Evolutionary conservation across 2,888 invertebrate genomes (phyloP).

Genomic region (Cataglyphis cursor): DNA sequence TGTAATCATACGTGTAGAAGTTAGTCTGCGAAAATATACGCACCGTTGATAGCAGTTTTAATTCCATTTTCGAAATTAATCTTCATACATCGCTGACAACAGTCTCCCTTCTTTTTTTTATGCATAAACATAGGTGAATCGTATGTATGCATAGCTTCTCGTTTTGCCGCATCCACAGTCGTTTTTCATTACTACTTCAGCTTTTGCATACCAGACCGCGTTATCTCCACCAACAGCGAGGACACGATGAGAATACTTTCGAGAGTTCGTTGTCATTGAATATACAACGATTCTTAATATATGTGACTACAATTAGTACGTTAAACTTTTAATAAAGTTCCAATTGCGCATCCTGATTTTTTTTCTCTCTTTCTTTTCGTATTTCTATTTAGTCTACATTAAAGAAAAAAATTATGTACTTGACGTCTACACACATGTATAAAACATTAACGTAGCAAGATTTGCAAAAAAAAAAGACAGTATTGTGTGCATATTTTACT

Average conservation of each 20-base stretch:
- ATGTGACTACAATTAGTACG: neutral
- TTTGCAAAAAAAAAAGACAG: neutral
- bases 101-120: neutral
- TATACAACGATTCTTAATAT: neutral
- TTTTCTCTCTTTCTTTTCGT: neutral
- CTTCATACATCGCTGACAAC: slow-evolving; percentile 58
- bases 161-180: slow-evolving; percentile 1
- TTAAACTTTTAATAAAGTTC: neutral
- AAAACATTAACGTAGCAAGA: neutral
- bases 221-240: slow-evolving; percentile 6
- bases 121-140: neutral
- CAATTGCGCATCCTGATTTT: too few species aligned
- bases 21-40: slow-evolving; percentile 44
- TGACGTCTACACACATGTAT: neutral
- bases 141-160: neutral
- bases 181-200: slow-evolving; percentile 15
- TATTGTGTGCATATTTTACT: slow-evolving; percentile 1
- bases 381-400: neutral
- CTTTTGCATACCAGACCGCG: neutral
- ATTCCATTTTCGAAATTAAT: slow-evolving; percentile 29
- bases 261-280: neutral
- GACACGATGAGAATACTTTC: neutral
- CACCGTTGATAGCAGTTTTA: slow-evolving; percentile 30
- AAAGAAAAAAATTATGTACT: slow-evolving; percentile 1
- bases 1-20: slow-evolving; percentile 30